phyloP scores from a whole-genome alignment of 2,113 vertebrate genomes.

The Chroicocephalus ridibundus region DNA sequence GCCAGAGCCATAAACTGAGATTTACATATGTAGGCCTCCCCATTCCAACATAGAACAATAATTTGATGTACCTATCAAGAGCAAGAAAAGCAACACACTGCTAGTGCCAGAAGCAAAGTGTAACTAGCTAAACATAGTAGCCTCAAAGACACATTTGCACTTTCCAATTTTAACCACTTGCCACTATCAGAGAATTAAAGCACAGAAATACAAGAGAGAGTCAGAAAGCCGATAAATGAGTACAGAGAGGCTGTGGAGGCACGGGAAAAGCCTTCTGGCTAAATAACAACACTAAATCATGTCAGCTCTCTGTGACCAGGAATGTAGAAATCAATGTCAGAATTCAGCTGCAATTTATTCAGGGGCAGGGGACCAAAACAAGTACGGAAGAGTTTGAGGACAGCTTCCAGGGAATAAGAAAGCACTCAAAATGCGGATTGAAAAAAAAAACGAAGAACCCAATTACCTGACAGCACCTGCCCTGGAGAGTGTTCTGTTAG shows the following conservation, averaged over 20 bases:
- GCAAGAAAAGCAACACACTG: background rate
- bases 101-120: background rate
- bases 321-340: conserved; percentile 11
- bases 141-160: background rate
- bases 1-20: background rate
- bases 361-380: background rate
- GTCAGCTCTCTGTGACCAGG: background rate
- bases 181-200: background rate
- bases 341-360: background rate
- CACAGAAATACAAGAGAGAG: background rate
- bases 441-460: background rate
- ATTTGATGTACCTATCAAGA: background rate
- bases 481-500: background rate
- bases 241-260: background rate
- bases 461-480: background rate
- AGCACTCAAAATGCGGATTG: background rate
- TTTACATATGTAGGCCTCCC: background rate
- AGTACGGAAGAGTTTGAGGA: background rate
- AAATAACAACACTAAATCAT: background rate
- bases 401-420: background rate
- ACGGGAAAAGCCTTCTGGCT: background rate
- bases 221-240: background rate
- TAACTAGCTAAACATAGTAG: background rate
- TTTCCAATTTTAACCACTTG: background rate
- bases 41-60: background rate